phyloP scores from a whole-genome alignment of 1,140 invertebrate species.

The Agrilus planipennis region DNA sequence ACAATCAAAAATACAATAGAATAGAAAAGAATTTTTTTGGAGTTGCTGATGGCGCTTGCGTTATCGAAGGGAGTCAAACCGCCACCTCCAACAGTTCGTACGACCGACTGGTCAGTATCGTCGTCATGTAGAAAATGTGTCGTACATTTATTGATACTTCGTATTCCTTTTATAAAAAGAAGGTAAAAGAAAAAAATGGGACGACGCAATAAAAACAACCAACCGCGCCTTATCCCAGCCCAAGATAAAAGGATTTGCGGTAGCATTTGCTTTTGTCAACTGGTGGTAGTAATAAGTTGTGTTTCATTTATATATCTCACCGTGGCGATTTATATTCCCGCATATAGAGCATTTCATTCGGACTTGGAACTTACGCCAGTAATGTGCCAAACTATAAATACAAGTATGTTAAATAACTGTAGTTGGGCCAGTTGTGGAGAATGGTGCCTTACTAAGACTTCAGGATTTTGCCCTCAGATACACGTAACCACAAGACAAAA shows the following conservation, averaged over 20 bases:
- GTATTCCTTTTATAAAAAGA: too few relatives aligned
- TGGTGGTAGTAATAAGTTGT: slow-evolving; percentile 75
- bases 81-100: too few relatives aligned
- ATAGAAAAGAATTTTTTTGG: too few relatives aligned
- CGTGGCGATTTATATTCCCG: slow-evolving; percentile 78
- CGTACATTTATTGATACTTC: too few relatives aligned
- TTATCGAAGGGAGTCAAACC: too few relatives aligned
- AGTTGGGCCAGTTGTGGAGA: slow-evolving; percentile 81
- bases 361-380: slow-evolving; percentile 69
- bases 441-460: slow-evolving; percentile 83
- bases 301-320: slow-evolving; percentile 81
- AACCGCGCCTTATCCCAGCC: slow-evolving; percentile 54
- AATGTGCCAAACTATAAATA: slow-evolving; percentile 79
- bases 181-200: too few relatives aligned
- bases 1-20: too few relatives aligned
- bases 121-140: too few relatives aligned
- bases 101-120: too few relatives aligned
- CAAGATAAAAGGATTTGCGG: slow-evolving; percentile 78
- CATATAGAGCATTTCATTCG: slow-evolving; percentile 66
- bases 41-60: too few relatives aligned
- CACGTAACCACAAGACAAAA: slow-evolving; percentile 73
- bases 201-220: slow-evolving; percentile 29
- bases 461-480: slow-evolving; percentile 76
- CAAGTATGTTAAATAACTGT: slow-evolving; percentile 66
- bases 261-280: slow-evolving; percentile 82